Percentiles rank a stretch among this genome's conserved stretches.
phyloP scores from a whole-genome alignment of 1,140 invertebrate genomes.

The Psix sp. region DNA sequence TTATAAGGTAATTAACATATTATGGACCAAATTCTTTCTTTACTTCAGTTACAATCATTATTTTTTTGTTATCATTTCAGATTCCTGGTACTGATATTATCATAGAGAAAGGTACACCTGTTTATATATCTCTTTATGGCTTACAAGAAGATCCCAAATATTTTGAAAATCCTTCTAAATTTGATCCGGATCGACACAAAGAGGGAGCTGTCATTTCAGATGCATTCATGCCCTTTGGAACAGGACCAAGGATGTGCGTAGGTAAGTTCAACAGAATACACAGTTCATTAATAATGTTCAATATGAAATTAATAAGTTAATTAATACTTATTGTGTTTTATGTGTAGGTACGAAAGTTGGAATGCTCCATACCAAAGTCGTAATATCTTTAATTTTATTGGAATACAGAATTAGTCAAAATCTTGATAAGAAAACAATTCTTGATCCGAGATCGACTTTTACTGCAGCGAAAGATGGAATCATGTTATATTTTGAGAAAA shows the following conservation, averaged over 20 bases:
- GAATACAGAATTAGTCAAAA: constrained; percentile 74
- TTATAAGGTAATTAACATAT: constrained; percentile 62
- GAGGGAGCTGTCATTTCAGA: constrained; percentile 55
- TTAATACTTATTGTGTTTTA: constrained; percentile 14
- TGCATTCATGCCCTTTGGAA: constrained; percentile 62
- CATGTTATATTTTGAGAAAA: constrained; percentile 55
- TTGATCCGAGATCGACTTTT: constrained; percentile 68
- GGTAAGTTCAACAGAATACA: constrained; percentile 38
- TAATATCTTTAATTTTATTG: constrained; percentile 75
- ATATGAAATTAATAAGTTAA: background rate
- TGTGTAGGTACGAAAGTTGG: constrained; percentile 81
- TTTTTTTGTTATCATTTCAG: constrained; percentile 13
- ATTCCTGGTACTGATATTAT: constrained; percentile 71
- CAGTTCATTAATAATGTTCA: background rate
- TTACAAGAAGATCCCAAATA: constrained; percentile 73
- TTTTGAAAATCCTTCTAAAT: constrained; percentile 61
- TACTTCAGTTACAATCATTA: constrained; percentile 18
- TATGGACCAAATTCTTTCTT: constrained; percentile 1
- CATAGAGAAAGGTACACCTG: constrained; percentile 70
- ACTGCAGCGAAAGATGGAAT: constrained; percentile 64
- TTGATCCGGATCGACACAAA: constrained; percentile 65
- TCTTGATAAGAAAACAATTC: constrained; percentile 54
- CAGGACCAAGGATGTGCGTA: constrained; percentile 61
- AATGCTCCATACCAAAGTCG: constrained; percentile 81
- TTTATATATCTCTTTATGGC: constrained; percentile 66